A percentile compares a stretch with the other conserved stretches of the same genome.
phyloP scores from a whole-genome alignment of 2,113 vertebrate genomes.

The Salvelinus alpinus region DNA sequence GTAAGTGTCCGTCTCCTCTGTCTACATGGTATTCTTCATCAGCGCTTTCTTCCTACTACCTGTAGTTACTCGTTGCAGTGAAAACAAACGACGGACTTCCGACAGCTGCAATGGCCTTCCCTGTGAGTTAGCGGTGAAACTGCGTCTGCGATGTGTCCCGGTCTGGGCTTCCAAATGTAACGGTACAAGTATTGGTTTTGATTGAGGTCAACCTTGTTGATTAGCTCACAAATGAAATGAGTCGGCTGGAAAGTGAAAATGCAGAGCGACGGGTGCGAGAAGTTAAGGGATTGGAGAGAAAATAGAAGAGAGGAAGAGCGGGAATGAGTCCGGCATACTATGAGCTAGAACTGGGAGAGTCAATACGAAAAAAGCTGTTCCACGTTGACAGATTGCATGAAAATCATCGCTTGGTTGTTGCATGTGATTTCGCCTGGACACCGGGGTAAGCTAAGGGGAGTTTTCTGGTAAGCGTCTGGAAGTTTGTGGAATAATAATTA shows the following conservation, averaged over 20 bases:
- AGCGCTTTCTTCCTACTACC: too few relatives aligned
- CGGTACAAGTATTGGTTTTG: conserved; percentile 44
- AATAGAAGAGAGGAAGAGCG: neutral
- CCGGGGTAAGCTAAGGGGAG: conserved; percentile 8
- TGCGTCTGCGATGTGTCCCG: conserved; percentile 20
- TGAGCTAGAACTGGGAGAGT: conserved; percentile 34
- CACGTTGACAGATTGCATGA: conserved; percentile 24
- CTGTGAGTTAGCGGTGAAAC: conserved; percentile 7
- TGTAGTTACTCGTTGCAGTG: too few relatives aligned
- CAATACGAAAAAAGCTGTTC: conserved; percentile 25
- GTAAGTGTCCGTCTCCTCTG: too few relatives aligned
- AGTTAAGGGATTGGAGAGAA: conserved; percentile 13
- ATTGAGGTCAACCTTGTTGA: conserved; percentile 60
- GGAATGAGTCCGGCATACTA: conserved; percentile 25
- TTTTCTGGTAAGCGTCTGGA: neutral
- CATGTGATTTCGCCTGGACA: conserved; percentile 27
- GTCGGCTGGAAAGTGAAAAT: conserved; percentile 37
- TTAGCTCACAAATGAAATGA: conserved; percentile 51
- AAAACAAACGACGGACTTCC: too few relatives aligned
- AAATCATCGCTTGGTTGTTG: conserved; percentile 21
- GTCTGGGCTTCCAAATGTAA: conserved; percentile 30
- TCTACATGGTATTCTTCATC: too few relatives aligned
- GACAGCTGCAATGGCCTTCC: too few relatives aligned
- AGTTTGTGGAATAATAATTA: too few relatives aligned
- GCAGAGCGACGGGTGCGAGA: conserved; percentile 16